Conservation (phyloP, 2,888 invertebrate genomes). For the Saturnia japonica region DNA sequence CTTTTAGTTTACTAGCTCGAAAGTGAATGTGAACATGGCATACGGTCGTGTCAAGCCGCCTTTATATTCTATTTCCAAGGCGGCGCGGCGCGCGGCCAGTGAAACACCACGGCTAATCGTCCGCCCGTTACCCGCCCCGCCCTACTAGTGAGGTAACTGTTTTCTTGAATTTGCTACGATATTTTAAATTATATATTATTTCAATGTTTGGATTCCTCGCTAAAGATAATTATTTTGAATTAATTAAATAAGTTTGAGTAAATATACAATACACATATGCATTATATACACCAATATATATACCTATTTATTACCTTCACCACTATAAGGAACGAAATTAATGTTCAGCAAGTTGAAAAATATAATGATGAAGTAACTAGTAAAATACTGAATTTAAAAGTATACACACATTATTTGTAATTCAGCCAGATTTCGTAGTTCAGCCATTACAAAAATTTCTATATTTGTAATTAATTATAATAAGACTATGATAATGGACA, state of each 20-base stretch:
- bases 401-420: too few relatives aligned
- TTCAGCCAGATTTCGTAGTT: too few relatives aligned
- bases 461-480: too few relatives aligned
- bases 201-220: neutral
- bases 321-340: too few relatives aligned
- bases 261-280: too few relatives aligned
- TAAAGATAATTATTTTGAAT: neutral
- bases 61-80: conserved; percentile 79
- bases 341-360: too few relatives aligned
- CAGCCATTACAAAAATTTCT: too few relatives aligned
- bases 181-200: neutral
- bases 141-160: conserved; percentile 46
- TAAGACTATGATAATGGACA: neutral
- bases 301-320: too few relatives aligned
- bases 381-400: too few relatives aligned
- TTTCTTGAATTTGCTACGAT: neutral
- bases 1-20: conserved; percentile 33
- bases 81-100: conserved; percentile 47
- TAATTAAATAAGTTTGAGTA: too few relatives aligned
- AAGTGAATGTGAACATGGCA: conserved; percentile 39
- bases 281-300: too few relatives aligned
- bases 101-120: conserved; percentile 76
- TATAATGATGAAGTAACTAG: too few relatives aligned
- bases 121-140: conserved; percentile 65
- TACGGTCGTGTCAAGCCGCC: conserved; percentile 62